Evolutionary conservation across 2,888 invertebrate species (phyloP).

Genomic region (Perdita meconis): DNA sequence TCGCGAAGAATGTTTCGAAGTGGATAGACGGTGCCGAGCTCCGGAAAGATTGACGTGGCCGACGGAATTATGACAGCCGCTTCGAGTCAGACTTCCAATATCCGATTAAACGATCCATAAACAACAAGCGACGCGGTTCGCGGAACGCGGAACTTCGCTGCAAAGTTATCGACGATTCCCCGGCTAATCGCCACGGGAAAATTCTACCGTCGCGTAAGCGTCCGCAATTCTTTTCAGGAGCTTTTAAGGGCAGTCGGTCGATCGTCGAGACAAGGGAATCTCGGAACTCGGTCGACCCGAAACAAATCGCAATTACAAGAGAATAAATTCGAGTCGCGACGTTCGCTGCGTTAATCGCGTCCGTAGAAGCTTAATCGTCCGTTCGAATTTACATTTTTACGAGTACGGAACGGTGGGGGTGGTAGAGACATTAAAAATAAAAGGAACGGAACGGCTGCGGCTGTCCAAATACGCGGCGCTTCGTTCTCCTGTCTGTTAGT

Average conservation of each 20-base stretch:
- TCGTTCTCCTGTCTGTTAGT: not conserved
- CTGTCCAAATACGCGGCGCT: not conserved
- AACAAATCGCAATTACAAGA: constrained; percentile 59
- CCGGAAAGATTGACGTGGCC: not conserved
- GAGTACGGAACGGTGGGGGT: constrained; percentile 35
- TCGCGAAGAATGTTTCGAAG: constrained; percentile 10
- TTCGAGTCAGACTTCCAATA: constrained; percentile 24
- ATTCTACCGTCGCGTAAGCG: constrained; percentile 33
- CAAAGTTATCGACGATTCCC: constrained; percentile 47
- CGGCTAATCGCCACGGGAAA: constrained; percentile 38
- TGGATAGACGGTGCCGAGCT: not conserved
- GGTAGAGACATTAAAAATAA: constrained; percentile 30
- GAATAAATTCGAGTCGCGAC: constrained; percentile 51
- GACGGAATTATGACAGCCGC: constrained; percentile 27
- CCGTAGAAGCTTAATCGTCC: constrained; percentile 61
- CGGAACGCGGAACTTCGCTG: constrained; percentile 24
- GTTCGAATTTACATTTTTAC: constrained; percentile 68
- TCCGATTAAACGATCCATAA: constrained; percentile 60
- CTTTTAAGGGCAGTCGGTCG: not conserved
- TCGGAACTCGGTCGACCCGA: not conserved
- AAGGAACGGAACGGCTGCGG: not conserved
- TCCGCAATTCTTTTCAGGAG: constrained; percentile 32
- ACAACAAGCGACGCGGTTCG: constrained; percentile 36
- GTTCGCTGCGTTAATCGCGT: constrained; percentile 58
- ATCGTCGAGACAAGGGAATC: constrained; percentile 11